Conservation (phyloP, 2,797 vertebrate genomes). For the Channa striata region DNA sequence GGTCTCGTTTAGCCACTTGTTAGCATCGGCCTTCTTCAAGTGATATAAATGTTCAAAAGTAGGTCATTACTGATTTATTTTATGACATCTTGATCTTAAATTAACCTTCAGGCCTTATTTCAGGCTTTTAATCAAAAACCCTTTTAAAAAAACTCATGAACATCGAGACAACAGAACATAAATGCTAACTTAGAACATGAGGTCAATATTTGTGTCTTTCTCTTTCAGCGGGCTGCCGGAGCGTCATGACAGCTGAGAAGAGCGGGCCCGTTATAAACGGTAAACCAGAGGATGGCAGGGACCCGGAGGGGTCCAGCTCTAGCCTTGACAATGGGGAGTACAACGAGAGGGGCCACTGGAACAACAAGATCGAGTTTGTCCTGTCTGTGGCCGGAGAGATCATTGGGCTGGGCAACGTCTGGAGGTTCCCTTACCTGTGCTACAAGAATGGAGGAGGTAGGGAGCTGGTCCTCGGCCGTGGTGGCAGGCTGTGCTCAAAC, state of each 20-base stretch:
- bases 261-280: conserved; percentile 94
- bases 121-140: too few species aligned
- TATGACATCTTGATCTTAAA: too few species aligned
- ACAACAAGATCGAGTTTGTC: conserved; percentile 98
- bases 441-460: conserved; percentile 99
- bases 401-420: conserved; percentile 97
- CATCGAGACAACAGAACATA: too few species aligned
- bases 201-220: conserved; percentile 30
- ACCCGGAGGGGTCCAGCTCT: conserved; percentile 88
- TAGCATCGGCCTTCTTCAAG: too few species aligned
- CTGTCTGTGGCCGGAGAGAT: conserved; percentile 99
- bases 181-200: conserved; percentile 7
- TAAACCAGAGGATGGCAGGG: conserved; percentile 92
- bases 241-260: conserved; percentile 98
- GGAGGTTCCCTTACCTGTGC: conserved; percentile 99
- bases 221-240: conserved; percentile 82
- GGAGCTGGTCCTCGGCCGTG: conserved; percentile 83
- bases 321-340: conserved; percentile 88
- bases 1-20: too few species aligned
- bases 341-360: conserved; percentile 98
- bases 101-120: too few species aligned
- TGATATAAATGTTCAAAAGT: too few species aligned
- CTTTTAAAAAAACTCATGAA: too few species aligned
- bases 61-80: too few species aligned
- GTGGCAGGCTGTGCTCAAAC: neutral